A percentile compares a stretch with the other conserved stretches of the same genome.
phyloP scores from a whole-genome alignment of 2,113 vertebrate species.

The Meleagris gallopavo region DNA sequence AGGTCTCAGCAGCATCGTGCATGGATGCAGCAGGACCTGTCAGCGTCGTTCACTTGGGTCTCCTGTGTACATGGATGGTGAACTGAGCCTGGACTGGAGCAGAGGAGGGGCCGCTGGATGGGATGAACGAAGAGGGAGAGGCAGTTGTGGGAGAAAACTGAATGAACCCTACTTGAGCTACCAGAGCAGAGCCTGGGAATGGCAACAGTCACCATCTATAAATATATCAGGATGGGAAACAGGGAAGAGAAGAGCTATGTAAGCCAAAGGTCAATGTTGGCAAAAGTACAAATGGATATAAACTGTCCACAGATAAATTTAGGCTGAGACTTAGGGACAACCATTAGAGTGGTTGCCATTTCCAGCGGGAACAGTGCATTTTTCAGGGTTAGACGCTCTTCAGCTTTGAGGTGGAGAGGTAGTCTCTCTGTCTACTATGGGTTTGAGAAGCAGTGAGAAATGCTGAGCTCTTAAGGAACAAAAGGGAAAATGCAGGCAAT shows the following conservation, averaged over 20 bases:
- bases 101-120: neutral
- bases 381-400: neutral
- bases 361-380: neutral
- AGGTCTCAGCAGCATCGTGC: neutral
- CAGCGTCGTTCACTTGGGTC: fast-evolving
- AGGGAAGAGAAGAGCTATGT: neutral
- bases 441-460: neutral
- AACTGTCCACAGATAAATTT: constrained; percentile 14
- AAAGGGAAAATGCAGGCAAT: neutral
- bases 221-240: neutral
- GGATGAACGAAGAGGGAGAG: neutral
- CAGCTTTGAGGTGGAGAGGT: neutral
- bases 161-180: neutral
- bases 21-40: neutral
- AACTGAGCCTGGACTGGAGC: neutral
- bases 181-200: neutral
- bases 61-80: neutral
- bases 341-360: neutral
- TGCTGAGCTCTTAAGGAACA: neutral
- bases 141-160: neutral
- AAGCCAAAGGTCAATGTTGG: neutral
- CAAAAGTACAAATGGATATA: neutral
- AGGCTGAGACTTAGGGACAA: neutral
- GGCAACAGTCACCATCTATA: neutral
- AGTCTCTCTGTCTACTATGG: fast-evolving